phyloP scores from a whole-genome alignment of 2,113 vertebrate genomes.

The Tangachromis dhanisi region DNA sequence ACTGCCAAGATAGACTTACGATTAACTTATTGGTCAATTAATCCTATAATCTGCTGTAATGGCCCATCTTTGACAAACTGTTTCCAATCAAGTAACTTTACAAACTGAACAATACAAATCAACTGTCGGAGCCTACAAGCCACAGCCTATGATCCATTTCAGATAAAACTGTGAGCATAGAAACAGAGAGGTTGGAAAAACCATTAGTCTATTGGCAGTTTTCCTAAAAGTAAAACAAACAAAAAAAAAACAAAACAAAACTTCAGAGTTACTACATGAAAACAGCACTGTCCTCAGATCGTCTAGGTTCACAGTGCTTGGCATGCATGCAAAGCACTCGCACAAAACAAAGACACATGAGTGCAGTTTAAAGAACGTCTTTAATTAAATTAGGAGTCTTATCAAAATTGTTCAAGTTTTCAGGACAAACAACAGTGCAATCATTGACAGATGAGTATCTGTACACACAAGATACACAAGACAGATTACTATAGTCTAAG shows the following conservation, averaged over 20 bases:
- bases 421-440: conserved; percentile 62
- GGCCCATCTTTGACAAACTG: neutral
- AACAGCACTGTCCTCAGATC: neutral
- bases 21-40: neutral
- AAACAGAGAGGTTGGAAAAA: neutral
- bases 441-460: neutral
- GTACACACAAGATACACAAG: neutral
- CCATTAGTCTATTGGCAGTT: neutral
- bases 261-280: neutral
- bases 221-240: neutral
- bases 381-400: conserved; percentile 47
- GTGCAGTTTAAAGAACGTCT: neutral
- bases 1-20: neutral
- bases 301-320: neutral
- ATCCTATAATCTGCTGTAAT: neutral
- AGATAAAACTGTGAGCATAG: neutral
- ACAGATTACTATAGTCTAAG: neutral
- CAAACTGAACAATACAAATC: neutral
- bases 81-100: neutral
- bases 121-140: neutral
- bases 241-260: neutral
- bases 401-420: conserved; percentile 58
- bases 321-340: neutral
- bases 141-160: neutral
- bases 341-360: neutral